These are phyloP conservation scores for Baronia brevicornis DNA, from an alignment of 2,888 invertebrate genomes.

Conservation along the genomic window DNA sequence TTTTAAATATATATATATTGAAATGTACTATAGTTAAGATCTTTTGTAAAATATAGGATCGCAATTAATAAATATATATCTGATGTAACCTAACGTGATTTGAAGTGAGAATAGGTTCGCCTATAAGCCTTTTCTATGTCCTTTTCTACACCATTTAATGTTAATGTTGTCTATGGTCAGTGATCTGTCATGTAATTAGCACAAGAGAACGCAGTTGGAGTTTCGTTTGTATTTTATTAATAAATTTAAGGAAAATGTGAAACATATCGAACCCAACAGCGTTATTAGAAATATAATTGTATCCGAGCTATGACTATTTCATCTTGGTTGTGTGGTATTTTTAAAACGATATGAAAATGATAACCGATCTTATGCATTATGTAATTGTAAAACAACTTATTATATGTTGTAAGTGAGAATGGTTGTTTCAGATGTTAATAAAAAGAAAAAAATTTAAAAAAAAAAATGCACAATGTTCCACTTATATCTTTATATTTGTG, in stretches of 20 bases:
- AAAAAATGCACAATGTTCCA: slow-evolving; percentile 28
- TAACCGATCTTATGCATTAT: slow-evolving; percentile 21
- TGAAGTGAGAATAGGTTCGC: slow-evolving; percentile 63
- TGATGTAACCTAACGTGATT: slow-evolving; percentile 65
- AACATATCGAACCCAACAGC: no score
- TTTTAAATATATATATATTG: no score
- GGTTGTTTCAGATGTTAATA: slow-evolving; percentile 32
- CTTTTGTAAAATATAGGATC: no score
- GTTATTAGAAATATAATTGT: no score
- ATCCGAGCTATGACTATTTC: no score
- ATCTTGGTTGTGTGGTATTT: slow-evolving; percentile 24
- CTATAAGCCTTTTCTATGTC: slow-evolving; percentile 68
- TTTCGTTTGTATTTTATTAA: no score
- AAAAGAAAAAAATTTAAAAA: slow-evolving; percentile 25
- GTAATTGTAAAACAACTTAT: slow-evolving; percentile 20
- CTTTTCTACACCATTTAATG: slow-evolving; percentile 71
- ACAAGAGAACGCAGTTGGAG: no score
- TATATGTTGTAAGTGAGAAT: slow-evolving; percentile 22
- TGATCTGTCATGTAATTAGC: no score
- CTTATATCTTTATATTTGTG: slow-evolving; percentile 29
- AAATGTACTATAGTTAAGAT: no score
- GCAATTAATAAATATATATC: slow-evolving; percentile 31
- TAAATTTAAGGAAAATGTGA: no score
- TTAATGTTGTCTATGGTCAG: slow-evolving; percentile 67
- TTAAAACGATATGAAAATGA: slow-evolving; percentile 12